Conservation (phyloP, 2,113 vertebrate genomes). For the Pollachius pollachius region DNA sequence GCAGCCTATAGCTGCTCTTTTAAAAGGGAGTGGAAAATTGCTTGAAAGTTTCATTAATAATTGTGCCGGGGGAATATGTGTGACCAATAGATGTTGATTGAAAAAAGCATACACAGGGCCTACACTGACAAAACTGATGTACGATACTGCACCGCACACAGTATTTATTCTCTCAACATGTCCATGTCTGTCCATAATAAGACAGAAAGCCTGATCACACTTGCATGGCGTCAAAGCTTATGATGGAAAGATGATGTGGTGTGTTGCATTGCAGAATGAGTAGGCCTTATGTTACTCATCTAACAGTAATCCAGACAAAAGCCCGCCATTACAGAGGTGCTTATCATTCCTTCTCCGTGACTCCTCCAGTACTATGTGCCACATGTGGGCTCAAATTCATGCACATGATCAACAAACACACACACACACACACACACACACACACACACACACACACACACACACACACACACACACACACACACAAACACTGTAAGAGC, state of each 20-base stretch:
- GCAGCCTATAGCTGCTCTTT: no score
- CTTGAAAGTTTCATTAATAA: no score
- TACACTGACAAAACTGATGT: background rate
- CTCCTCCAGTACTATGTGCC: constrained; percentile 31
- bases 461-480: constrained; percentile 2
- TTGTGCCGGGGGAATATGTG: background rate
- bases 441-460: constrained; percentile 2
- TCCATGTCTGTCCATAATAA: background rate
- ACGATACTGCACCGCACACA: no score
- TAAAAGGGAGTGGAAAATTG: no score
- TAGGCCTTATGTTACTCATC: constrained; percentile 51
- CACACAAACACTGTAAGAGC: background rate
- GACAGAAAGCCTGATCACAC: no score
- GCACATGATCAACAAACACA: background rate
- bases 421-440: constrained; percentile 9
- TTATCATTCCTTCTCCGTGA: constrained; percentile 67
- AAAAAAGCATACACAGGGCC: background rate
- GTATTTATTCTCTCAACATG: constrained; percentile 10
- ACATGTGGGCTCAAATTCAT: background rate
- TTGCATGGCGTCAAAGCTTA: background rate
- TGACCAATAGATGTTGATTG: background rate
- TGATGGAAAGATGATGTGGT: constrained; percentile 1
- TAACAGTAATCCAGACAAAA: constrained; percentile 47
- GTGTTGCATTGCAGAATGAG: constrained; percentile 32
- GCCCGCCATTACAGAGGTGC: constrained; percentile 45